Evolutionary conservation across 2,888 invertebrate genomes (phyloP).

Genomic region (Chrysolina haemoptera): DNA sequence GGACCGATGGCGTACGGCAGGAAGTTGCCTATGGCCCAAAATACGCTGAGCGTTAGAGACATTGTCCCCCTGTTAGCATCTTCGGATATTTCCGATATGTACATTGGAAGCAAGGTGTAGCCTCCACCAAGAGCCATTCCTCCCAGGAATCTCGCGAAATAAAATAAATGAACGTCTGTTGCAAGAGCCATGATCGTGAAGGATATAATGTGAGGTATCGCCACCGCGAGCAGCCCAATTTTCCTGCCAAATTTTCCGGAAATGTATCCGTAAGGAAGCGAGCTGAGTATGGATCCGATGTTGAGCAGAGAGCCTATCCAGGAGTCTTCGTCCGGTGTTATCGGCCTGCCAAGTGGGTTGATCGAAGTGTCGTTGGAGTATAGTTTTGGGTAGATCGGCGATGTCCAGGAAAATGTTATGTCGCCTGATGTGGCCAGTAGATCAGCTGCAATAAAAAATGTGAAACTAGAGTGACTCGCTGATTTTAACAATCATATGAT

Average conservation of each 20-base stretch:
- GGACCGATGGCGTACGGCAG: constrained; percentile 81
- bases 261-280: constrained; percentile 77
- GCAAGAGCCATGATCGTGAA: constrained; percentile 54
- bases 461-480: background rate
- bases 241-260: constrained; percentile 79
- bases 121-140: constrained; percentile 80
- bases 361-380: constrained; percentile 52
- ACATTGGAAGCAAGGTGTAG: constrained; percentile 85
- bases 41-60: constrained; percentile 77
- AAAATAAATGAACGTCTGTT: constrained; percentile 55
- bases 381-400: constrained; percentile 57
- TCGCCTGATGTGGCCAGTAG: constrained; percentile 59
- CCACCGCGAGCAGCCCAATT: constrained; percentile 75
- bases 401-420: constrained; percentile 56
- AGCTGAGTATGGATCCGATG: constrained; percentile 73
- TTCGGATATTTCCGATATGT: constrained; percentile 87
- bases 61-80: constrained; percentile 84
- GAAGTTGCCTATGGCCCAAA: constrained; percentile 79
- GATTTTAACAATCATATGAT: too few species aligned
- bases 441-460: constrained; percentile 52
- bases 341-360: constrained; percentile 63
- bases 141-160: constrained; percentile 68
- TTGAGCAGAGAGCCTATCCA: constrained; percentile 72
- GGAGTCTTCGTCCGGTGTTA: constrained; percentile 67
- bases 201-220: constrained; percentile 54